A percentile compares a stretch with the other conserved stretches of the same genome.
These are phyloP conservation scores for Macrosoma leucophasiata DNA, from an alignment of 2,888 invertebrate genomes.

Conservation along the genomic window DNA sequence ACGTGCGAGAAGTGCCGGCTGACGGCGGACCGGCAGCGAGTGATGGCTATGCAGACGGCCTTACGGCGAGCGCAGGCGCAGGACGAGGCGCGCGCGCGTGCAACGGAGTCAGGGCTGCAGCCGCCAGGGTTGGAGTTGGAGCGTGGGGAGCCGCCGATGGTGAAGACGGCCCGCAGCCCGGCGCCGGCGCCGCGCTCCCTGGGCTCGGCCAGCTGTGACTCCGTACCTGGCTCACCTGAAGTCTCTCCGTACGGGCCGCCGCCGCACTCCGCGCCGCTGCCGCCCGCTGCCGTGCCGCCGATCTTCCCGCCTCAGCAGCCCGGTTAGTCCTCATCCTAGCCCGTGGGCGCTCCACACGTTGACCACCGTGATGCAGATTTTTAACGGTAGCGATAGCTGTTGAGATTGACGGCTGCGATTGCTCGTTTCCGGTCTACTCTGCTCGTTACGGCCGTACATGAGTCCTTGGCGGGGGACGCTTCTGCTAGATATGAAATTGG, in stretches of 20 bases:
- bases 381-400: too few relatives aligned
- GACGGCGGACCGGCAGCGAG: slow-evolving; percentile 89
- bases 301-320: slow-evolving; percentile 64
- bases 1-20: slow-evolving; percentile 90
- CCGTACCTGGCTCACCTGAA: slow-evolving; percentile 61
- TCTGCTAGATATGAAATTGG: too few relatives aligned
- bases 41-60: slow-evolving; percentile 93
- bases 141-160: slow-evolving; percentile 59
- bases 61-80: slow-evolving; percentile 88
- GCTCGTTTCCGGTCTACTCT: too few relatives aligned
- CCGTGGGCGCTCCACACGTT: too few relatives aligned
- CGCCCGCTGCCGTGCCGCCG: slow-evolving; percentile 67
- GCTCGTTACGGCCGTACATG: too few relatives aligned
- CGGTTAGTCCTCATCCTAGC: slow-evolving; percentile 60
- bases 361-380: too few relatives aligned
- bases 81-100: slow-evolving; percentile 81
- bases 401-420: too few relatives aligned
- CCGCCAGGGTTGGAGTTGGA: slow-evolving; percentile 60
- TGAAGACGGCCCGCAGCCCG: slow-evolving; percentile 64
- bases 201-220: slow-evolving; percentile 61
- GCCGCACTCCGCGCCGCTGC: slow-evolving; percentile 78
- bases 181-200: slow-evolving; percentile 44
- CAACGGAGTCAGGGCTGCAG: slow-evolving; percentile 56
- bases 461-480: too few relatives aligned
- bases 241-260: slow-evolving; percentile 59